Conservation (phyloP, 2,113 vertebrate species). For the Eupsittula cactorum region DNA sequence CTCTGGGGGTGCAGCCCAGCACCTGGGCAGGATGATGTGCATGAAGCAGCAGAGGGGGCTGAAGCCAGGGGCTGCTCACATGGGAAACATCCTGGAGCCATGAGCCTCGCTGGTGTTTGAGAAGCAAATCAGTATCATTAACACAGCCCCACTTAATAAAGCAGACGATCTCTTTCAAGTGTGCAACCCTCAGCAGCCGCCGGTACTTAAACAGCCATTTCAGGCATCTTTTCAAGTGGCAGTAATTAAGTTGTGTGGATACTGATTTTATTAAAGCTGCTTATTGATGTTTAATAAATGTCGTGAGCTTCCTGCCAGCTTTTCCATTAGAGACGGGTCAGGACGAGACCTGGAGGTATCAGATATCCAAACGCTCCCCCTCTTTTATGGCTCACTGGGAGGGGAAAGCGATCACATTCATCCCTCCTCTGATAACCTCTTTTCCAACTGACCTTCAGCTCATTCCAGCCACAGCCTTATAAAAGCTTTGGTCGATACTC, state of each 20-base stretch:
- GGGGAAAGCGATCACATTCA: background rate
- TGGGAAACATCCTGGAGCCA: background rate
- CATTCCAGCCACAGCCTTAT: background rate
- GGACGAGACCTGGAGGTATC: slow-evolving; percentile 36
- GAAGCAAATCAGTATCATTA: slow-evolving; percentile 14
- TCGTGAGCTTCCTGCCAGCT: slow-evolving; percentile 47
- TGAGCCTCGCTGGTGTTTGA: background rate
- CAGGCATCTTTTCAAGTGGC: background rate
- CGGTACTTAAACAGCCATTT: background rate
- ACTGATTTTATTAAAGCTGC: slow-evolving; percentile 49
- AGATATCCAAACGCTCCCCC: background rate
- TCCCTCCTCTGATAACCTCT: background rate
- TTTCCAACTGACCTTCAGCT: background rate
- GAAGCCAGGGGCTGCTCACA: background rate
- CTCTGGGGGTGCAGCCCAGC: background rate
- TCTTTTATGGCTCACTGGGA: background rate
- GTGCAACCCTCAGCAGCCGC: background rate
- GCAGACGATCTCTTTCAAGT: background rate
- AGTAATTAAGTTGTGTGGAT: background rate
- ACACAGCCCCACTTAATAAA: slow-evolving; percentile 39
- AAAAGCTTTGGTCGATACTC: background rate
- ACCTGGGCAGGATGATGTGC: background rate
- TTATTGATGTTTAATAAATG: slow-evolving; percentile 56
- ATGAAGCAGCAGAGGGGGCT: fast-evolving
- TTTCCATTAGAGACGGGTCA: slow-evolving; percentile 46